Evolutionary conservation across 1,140 invertebrate genomes (phyloP).

Genomic region (Euschistus heros): DNA sequence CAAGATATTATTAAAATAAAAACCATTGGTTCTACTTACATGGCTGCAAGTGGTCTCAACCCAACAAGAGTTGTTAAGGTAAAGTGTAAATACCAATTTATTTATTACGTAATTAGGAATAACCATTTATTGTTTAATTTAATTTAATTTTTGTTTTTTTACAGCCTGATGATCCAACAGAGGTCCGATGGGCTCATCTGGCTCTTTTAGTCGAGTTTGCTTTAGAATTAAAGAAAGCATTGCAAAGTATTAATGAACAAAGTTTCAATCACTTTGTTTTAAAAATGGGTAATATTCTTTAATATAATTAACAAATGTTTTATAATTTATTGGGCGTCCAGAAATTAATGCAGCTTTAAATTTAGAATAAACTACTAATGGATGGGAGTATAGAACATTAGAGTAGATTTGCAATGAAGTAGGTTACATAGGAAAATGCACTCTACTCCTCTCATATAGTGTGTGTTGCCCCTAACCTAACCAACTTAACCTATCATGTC

Average conservation of each 20-base stretch:
- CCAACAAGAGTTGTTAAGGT: constrained; percentile 36
- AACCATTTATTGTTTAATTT: not conserved
- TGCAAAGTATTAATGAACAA: constrained; percentile 86
- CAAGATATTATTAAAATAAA: constrained; percentile 94
- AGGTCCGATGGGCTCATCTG: constrained; percentile 72
- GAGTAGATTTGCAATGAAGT: no score
- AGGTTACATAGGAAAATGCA: no score
- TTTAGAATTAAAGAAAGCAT: constrained; percentile 74
- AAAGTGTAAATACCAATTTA: not conserved
- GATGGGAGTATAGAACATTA: no score
- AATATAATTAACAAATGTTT: no score
- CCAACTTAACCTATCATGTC: no score
- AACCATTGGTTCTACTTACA: constrained; percentile 94
- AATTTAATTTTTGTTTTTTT: constrained; percentile 27
- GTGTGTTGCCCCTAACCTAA: no score
- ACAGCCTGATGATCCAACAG: constrained; percentile 54
- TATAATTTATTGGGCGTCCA: no score
- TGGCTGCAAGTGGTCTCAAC: constrained; percentile 89
- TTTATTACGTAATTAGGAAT: not conserved
- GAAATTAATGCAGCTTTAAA: no score
- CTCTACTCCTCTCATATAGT: no score
- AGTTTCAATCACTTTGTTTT: constrained; percentile 92
- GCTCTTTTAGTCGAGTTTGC: constrained; percentile 80
- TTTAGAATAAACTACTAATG: no score
- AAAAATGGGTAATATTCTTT: constrained; percentile 55